These are phyloP conservation scores for Imbricaverruca yamaguchii DNA, from an alignment of 2,888 invertebrate species.

Conservation along the genomic window DNA sequence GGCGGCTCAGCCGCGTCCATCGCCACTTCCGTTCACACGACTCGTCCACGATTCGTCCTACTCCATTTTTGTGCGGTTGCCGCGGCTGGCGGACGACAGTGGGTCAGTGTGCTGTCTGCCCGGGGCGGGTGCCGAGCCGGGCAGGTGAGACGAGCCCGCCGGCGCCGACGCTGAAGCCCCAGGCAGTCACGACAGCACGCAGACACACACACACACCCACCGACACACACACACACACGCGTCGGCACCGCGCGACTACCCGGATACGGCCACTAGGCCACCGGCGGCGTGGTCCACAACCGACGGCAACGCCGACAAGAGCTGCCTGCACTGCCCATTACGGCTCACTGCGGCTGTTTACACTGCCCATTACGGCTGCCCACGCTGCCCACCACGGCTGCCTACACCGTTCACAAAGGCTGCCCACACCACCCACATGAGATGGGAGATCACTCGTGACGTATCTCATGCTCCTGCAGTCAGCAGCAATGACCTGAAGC, in stretches of 20 bases:
- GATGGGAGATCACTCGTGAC: too few species aligned
- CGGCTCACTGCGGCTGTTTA: too few species aligned
- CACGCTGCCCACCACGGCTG: too few species aligned
- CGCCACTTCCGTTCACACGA: not conserved
- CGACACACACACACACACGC: not conserved
- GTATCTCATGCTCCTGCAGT: too few species aligned
- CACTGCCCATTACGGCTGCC: too few species aligned
- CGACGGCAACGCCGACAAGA: too few species aligned
- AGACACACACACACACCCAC: not conserved
- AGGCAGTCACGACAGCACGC: not conserved
- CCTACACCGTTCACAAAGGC: too few species aligned
- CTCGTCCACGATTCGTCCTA: not conserved
- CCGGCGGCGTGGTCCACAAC: too few species aligned
- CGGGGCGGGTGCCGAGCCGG: not conserved
- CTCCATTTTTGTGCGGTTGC: not conserved
- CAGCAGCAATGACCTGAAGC: too few species aligned
- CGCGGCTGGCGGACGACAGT: not conserved
- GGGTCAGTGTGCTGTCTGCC: conserved; percentile 5
- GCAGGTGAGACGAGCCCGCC: not conserved
- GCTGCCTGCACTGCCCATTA: too few species aligned
- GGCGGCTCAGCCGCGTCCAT: not conserved
- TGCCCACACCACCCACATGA: too few species aligned
- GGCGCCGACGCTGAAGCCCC: not conserved
- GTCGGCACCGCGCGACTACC: not conserved
- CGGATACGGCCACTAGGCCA: too few species aligned